Evolutionary conservation across 2,113 vertebrate genomes (phyloP).

Genomic region (Ancistrus triradiatus): DNA sequence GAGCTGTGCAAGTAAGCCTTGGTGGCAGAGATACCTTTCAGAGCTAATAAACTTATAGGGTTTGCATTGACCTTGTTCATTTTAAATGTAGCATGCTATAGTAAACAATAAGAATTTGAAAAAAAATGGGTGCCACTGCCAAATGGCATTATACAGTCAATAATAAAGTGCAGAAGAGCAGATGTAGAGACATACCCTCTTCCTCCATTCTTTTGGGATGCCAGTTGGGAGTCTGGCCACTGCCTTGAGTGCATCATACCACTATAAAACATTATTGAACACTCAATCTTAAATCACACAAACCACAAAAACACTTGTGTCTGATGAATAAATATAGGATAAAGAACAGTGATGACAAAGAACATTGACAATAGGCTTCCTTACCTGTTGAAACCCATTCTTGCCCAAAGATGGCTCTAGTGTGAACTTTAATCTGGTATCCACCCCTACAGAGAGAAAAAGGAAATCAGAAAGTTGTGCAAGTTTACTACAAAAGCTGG

Average conservation of each 20-base stretch:
- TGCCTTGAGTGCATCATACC: constrained; percentile 95
- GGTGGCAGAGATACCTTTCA: too few species aligned
- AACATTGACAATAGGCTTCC: neutral
- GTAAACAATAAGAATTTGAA: too few species aligned
- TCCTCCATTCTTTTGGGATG: constrained; percentile 95
- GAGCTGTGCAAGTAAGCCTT: too few species aligned
- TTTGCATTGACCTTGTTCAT: too few species aligned
- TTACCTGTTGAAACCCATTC: constrained; percentile 98
- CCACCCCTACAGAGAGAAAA: constrained; percentile 76
- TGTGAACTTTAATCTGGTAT: constrained; percentile 95
- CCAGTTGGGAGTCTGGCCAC: constrained; percentile 91
- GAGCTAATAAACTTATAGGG: too few species aligned
- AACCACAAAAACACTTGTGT: neutral
- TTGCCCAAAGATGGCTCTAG: constrained; percentile 92
- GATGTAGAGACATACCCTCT: constrained; percentile 70
- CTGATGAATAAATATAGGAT: neutral
- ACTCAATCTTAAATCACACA: neutral
- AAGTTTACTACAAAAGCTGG: too few species aligned
- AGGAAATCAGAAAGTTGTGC: neutral
- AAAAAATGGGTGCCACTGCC: too few species aligned
- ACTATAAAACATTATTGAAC: constrained; percentile 65
- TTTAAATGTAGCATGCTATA: too few species aligned
- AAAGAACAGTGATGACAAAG: neutral
- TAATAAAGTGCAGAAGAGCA: neutral
- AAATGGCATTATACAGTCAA: constrained; percentile 1